Conservation (phyloP, 2,888 invertebrate species). For the Hybos culiciformis region DNA sequence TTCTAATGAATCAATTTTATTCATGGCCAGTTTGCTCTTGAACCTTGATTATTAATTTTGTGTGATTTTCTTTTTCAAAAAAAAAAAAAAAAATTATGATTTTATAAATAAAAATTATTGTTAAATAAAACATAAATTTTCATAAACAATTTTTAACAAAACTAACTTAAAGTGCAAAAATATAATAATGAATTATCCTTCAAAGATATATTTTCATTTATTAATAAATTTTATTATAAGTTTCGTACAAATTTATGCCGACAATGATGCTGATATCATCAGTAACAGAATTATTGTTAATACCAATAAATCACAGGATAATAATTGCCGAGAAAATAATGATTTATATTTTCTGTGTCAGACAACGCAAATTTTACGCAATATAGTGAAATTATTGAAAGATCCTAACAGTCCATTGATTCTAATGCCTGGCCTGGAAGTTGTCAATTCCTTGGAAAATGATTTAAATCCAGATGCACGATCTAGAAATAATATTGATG, state of each 20-base stretch:
- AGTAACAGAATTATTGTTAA: not conserved
- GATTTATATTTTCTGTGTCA: slow-evolving; percentile 33
- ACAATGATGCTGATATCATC: not conserved
- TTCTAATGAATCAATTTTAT: slow-evolving; percentile 5
- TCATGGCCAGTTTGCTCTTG: slow-evolving; percentile 7
- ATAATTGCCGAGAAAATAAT: not conserved
- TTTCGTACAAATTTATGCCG: too few species aligned
- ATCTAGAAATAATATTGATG: slow-evolving; percentile 35
- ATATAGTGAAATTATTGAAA: slow-evolving; percentile 41
- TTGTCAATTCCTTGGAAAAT: slow-evolving; percentile 19
- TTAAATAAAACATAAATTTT: too few species aligned
- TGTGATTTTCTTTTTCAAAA: not conserved
- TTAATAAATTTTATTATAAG: too few species aligned
- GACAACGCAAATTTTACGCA: slow-evolving; percentile 38
- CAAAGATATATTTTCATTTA: too few species aligned
- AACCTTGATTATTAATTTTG: not conserved
- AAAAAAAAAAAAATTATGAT: not conserved
- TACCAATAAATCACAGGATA: too few species aligned
- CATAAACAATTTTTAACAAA: too few species aligned
- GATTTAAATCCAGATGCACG: slow-evolving; percentile 27
- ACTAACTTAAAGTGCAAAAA: too few species aligned
- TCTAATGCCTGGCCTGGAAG: slow-evolving; percentile 30
- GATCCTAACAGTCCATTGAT: slow-evolving; percentile 25
- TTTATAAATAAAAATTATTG: not conserved
- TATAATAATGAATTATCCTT: too few species aligned